These are phyloP conservation scores for Aquatica leii DNA, from an alignment of 2,888 invertebrate species.

Conservation along the genomic window DNA sequence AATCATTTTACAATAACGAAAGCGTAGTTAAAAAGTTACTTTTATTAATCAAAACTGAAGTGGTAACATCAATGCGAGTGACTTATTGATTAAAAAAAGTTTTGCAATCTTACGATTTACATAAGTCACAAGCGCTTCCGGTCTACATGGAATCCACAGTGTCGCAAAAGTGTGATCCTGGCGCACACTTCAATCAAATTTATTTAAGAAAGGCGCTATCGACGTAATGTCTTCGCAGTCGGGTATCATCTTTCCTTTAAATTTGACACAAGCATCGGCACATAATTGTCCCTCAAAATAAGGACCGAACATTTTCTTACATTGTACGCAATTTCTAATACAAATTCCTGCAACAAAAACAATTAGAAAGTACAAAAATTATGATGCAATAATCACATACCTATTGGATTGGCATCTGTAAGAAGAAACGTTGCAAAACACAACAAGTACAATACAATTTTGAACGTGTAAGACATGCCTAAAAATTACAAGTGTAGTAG, in stretches of 20 bases:
- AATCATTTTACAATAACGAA: no score
- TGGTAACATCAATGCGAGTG: no score
- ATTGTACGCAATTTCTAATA: conserved; percentile 88
- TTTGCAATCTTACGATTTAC: no score
- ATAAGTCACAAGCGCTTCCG: no score
- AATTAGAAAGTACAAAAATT: background rate
- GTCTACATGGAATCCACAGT: no score
- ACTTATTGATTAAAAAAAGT: no score
- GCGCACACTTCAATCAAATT: conserved; percentile 51
- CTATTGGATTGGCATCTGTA: conserved; percentile 32
- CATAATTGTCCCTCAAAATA: conserved; percentile 89
- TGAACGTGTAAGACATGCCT: conserved; percentile 15
- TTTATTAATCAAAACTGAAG: no score
- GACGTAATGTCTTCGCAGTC: conserved; percentile 86
- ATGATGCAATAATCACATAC: conserved; percentile 18
- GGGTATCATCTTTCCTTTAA: conserved; percentile 83
- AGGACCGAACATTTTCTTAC: conserved; percentile 86
- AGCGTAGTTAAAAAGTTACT: no score
- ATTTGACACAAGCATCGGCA: conserved; percentile 84
- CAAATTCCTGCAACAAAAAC: conserved; percentile 67
- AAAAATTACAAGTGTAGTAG: conserved; percentile 1
- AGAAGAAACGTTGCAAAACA: conserved; percentile 8
- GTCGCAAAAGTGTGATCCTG: no score
- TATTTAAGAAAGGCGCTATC: conserved; percentile 79
- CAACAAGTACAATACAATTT: conserved; percentile 12